Conservation (phyloP, 2,113 vertebrate species). For the Fukomys damarensis region DNA sequence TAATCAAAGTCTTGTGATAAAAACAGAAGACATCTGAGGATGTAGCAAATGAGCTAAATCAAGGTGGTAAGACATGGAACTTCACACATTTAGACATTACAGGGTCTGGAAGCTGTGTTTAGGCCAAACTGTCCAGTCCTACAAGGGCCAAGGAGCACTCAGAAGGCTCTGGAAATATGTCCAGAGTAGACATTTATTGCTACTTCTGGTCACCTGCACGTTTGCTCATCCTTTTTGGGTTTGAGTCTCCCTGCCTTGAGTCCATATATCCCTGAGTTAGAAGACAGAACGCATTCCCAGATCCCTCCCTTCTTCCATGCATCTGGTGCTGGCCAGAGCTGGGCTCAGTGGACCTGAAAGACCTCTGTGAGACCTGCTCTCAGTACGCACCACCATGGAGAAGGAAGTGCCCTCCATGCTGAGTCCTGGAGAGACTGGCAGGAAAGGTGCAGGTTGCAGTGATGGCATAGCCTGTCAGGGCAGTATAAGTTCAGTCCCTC, state of each 20-base stretch:
- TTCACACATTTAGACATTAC: background rate
- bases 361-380: background rate
- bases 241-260: background rate
- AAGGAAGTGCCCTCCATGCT: background rate
- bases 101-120: background rate
- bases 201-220: background rate
- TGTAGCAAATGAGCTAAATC: background rate
- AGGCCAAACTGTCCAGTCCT: background rate
- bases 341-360: too few species aligned
- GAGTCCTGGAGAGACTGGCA: background rate
- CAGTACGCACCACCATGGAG: background rate
- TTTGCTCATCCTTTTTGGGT: background rate
- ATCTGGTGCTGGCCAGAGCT: background rate
- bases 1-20: background rate
- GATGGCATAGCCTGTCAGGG: fast-evolving
- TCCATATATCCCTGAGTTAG: background rate
- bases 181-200: too few species aligned
- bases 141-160: fast-evolving
- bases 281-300: background rate
- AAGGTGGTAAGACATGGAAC: background rate
- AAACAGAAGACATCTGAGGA: background rate
- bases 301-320: too few species aligned
- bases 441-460: fast-evolving
- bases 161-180: background rate
- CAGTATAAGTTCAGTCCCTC: too few species aligned